These are phyloP conservation scores for Psococerastis gibbosa DNA, from an alignment of 2,888 invertebrate genomes.

Conservation along the genomic window DNA sequence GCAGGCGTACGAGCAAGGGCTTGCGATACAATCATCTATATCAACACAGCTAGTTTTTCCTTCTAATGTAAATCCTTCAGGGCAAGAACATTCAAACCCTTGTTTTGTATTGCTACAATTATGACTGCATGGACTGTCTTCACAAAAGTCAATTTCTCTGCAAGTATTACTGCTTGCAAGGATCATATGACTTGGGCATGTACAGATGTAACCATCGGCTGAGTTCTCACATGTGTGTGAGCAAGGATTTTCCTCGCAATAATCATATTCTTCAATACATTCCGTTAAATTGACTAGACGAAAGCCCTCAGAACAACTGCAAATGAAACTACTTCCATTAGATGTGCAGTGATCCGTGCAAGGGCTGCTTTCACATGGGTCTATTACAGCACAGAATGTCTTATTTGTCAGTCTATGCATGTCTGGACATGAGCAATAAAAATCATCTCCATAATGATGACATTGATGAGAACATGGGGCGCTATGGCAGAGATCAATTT, in stretches of 20 bases:
- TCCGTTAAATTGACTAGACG: too few species aligned
- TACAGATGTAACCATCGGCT: constrained; percentile 36
- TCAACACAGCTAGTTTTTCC: constrained; percentile 21
- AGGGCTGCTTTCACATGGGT: background rate
- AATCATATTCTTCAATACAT: too few species aligned
- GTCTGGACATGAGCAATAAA: background rate
- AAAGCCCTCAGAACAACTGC: background rate
- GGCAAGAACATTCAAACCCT: constrained; percentile 1
- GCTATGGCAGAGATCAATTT: constrained; percentile 28
- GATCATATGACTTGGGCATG: constrained; percentile 35
- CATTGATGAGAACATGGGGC: background rate
- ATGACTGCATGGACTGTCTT: constrained; percentile 20
- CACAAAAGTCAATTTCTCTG: constrained; percentile 27
- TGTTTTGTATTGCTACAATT: constrained; percentile 17
- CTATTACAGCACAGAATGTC: background rate
- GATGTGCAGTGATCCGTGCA: constrained; percentile 20
- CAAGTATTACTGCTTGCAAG: constrained; percentile 34
- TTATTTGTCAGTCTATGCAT: background rate
- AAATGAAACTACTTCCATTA: background rate
- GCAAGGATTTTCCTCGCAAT: too few species aligned
- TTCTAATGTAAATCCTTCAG: constrained; percentile 15
- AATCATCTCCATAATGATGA: background rate
- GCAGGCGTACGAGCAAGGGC: constrained; percentile 22
- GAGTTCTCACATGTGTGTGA: constrained; percentile 39
- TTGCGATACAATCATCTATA: constrained; percentile 26